These are phyloP conservation scores for Platichthys stellatus DNA, from an alignment of 2,113 vertebrate species.

Conservation along the genomic window DNA sequence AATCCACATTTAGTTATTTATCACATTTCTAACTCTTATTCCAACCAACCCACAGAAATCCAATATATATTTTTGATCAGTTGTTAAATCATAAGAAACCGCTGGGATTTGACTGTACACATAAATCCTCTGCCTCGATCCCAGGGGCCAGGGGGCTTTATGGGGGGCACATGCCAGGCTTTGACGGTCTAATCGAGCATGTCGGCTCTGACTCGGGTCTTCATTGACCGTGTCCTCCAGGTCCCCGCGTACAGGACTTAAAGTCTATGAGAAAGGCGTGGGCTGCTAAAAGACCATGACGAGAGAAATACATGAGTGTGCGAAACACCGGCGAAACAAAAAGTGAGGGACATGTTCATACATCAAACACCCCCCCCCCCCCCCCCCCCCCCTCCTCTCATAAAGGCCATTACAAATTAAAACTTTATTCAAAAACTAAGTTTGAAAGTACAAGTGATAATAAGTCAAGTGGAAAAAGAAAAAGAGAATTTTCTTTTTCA, in stretches of 20 bases:
- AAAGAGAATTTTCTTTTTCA: not conserved
- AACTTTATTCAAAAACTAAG: not conserved
- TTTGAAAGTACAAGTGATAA: not conserved
- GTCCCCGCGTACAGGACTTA: conserved; percentile 47
- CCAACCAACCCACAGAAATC: too few relatives aligned
- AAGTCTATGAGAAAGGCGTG: conserved; percentile 71
- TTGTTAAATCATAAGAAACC: not conserved
- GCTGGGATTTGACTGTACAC: conserved; percentile 18
- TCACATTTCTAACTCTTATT: not conserved
- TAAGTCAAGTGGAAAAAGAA: not conserved
- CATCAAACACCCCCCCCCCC: conserved; percentile 17
- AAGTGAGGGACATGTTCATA: conserved; percentile 22
- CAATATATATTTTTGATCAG: not conserved
- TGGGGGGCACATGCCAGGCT: conserved; percentile 72
- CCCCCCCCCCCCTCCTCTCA: not conserved
- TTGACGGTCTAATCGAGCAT: conserved; percentile 75
- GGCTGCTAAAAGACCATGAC: conserved; percentile 64
- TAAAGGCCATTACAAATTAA: not conserved
- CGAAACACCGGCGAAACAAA: conserved; percentile 31
- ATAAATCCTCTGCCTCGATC: conserved; percentile 38
- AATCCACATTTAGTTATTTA: not conserved
- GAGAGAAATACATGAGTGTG: conserved; percentile 49
- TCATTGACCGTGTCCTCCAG: conserved; percentile 72
- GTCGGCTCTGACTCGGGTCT: conserved; percentile 64
- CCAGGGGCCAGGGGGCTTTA: conserved; percentile 50